Percentiles rank a stretch among this genome's conserved stretches.
These are phyloP conservation scores for Vicugna pacos DNA, from an alignment of 2,113 vertebrate species.

Conservation along the genomic window DNA sequence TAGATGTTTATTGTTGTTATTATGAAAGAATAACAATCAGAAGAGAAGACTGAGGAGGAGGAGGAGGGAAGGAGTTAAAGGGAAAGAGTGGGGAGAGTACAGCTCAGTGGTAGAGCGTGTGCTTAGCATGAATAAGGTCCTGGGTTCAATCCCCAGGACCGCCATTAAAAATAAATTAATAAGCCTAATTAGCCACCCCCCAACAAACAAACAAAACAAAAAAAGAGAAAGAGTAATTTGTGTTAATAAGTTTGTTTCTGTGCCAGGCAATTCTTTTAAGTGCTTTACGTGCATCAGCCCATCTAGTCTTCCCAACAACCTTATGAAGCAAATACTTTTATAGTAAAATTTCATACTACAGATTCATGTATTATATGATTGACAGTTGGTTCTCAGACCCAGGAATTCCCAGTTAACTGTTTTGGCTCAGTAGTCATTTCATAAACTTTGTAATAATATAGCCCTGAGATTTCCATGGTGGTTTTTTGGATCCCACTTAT, in stretches of 20 bases:
- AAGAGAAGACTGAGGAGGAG: not conserved
- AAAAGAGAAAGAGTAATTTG: not conserved
- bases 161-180: too few relatives aligned
- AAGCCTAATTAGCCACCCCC: too few relatives aligned
- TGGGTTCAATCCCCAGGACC: too few relatives aligned
- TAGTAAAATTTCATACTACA: not conserved
- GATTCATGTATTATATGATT: not conserved
- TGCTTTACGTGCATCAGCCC: not conserved
- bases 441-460: not conserved
- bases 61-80: not conserved
- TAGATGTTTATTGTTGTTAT: not conserved
- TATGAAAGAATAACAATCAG: not conserved
- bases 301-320: not conserved
- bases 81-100: too few relatives aligned
- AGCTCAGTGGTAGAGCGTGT: too few relatives aligned
- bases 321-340: not conserved
- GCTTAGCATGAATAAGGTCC: too few relatives aligned
- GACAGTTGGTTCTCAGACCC: not conserved
- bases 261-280: not conserved
- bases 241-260: not conserved
- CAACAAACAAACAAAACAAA: not conserved
- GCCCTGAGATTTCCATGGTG: not conserved
- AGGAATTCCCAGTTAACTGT: not conserved
- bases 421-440: not conserved
- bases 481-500: not conserved